Evolutionary conservation across 2,113 vertebrate species (phyloP), one percentile per base, ranked within the genome.

Genomic region (Phalacrocorax brasilianus): DNA sequence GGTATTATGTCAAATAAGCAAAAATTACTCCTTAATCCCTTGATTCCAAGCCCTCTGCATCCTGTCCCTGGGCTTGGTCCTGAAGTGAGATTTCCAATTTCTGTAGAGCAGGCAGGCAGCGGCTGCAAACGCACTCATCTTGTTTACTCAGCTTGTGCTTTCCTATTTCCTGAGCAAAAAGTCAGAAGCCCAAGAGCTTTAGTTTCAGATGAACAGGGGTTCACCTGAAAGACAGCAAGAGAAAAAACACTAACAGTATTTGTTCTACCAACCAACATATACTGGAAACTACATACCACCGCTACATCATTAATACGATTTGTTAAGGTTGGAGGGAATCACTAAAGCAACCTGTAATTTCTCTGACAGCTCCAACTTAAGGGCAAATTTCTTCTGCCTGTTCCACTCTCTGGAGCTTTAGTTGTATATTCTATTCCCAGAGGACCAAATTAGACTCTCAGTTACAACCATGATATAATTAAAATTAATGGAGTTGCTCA

Each of bases 401-500:
- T 66, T 87, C 66, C 87, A 65, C 32, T 8, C 70, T 58, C 21
- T 94, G 84, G 73, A 95, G 71, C 42, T 92, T 95, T 96, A 91
- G 94, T 79, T 82, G 84, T 38, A 52, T 42, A 79, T 58, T 89
- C 76, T 62, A 2, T 58, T 85, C 84, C 80, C 89, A 75, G 42
- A 65, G 22, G 70, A 6, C 40, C 30, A 93, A 92, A 95, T 96
- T 93, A 97, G 55, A 50, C 49, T 91, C 89, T 96, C 80, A 55
- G 77, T 95, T 93, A 95, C 80, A 76, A 84, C 42, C 55, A 58
- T 4, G 84, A 50, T 68, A 95, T 85, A 96, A 97, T 92, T 95
- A 94, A 89, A 97, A 73, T 87, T 92, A 95, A 93, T 92, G 53
- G 86, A 87, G 70, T 91, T 93, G 18, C 58, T 92, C 62, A 47